A percentile compares a stretch with the other conserved stretches of the same genome.
Evolutionary conservation across 2,888 invertebrate species (phyloP).

Genomic region (Leucophora obtusa): DNA sequence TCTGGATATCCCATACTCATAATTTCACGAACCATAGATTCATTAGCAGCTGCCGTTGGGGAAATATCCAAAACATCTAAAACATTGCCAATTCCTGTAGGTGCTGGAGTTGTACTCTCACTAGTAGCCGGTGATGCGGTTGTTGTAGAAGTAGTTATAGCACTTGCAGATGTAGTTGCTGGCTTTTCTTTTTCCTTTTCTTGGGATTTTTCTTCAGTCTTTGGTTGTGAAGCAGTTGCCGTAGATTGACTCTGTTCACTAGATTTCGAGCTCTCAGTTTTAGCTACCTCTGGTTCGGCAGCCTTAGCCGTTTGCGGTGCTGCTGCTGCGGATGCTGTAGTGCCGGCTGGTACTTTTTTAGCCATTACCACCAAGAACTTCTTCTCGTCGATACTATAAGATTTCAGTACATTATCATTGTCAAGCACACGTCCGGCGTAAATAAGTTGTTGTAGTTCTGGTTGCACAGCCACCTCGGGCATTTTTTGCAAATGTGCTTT

Average conservation of each 20-base stretch:
- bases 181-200: slow-evolving; percentile 47
- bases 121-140: not conserved
- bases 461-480: slow-evolving; percentile 80
- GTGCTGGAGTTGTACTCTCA: slow-evolving; percentile 2
- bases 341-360: slow-evolving; percentile 62
- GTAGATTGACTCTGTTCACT: slow-evolving; percentile 44
- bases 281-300: slow-evolving; percentile 30
- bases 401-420: slow-evolving; percentile 89
- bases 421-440: slow-evolving; percentile 96
- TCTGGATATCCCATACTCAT: slow-evolving; percentile 91
- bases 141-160: slow-evolving; percentile 5
- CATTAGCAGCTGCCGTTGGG: slow-evolving; percentile 65
- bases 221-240: slow-evolving; percentile 52
- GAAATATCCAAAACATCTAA: slow-evolving; percentile 37
- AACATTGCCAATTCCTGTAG: slow-evolving; percentile 40
- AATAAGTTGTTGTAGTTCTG: slow-evolving; percentile 92
- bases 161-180: slow-evolving; percentile 11
- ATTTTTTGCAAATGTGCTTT: slow-evolving; percentile 81
- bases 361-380: slow-evolving; percentile 98
- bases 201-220: slow-evolving; percentile 54
- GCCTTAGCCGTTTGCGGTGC: slow-evolving; percentile 29
- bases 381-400: slow-evolving; percentile 95
- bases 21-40: slow-evolving; percentile 68
- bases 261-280: slow-evolving; percentile 53
- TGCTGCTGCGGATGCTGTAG: slow-evolving; percentile 21